Conservation (phyloP, 2,797 vertebrate genomes). For the Hydrolagus colliei region DNA sequence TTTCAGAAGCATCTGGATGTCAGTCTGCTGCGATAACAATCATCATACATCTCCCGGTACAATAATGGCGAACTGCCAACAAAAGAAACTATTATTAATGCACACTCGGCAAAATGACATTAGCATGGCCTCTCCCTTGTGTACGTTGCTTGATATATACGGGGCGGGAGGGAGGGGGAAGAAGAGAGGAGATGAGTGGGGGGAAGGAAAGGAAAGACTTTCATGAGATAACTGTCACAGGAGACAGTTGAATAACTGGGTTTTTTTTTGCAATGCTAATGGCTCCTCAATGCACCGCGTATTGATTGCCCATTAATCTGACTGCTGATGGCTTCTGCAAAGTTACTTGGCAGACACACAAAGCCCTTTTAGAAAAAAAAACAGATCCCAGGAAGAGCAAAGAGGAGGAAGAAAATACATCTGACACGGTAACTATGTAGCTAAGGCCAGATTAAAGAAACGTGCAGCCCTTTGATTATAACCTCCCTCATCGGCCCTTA, state of each 20-base stretch:
- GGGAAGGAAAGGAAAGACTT: constrained; percentile 26
- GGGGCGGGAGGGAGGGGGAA: no score
- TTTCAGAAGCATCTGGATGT: constrained; percentile 32
- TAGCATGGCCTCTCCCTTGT: constrained; percentile 33
- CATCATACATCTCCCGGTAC: constrained; percentile 32
- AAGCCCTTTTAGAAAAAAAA: constrained; percentile 36
- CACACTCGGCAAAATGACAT: constrained; percentile 33
- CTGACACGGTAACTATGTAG: constrained; percentile 25
- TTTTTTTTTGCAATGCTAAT: constrained; percentile 38
- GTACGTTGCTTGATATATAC: constrained; percentile 21
- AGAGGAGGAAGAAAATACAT: constrained; percentile 32
- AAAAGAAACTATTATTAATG: constrained; percentile 32
- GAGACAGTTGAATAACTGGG: constrained; percentile 30
- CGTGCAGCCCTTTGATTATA: constrained; percentile 33
- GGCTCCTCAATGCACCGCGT: constrained; percentile 41
- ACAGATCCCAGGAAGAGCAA: constrained; percentile 26
- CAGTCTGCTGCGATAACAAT: constrained; percentile 27
- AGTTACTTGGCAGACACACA: constrained; percentile 50
- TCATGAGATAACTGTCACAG: constrained; percentile 33
- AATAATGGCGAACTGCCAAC: constrained; percentile 35
- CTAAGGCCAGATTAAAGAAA: constrained; percentile 34
- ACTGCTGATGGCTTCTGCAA: constrained; percentile 36
- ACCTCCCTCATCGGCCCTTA: constrained; percentile 23
- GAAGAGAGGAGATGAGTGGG: background rate
- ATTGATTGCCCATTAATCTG: constrained; percentile 49